Percentiles rank a stretch among this genome's conserved stretches.
phyloP scores from a whole-genome alignment of 2,888 invertebrate species.

The Acrocera orbiculus region DNA sequence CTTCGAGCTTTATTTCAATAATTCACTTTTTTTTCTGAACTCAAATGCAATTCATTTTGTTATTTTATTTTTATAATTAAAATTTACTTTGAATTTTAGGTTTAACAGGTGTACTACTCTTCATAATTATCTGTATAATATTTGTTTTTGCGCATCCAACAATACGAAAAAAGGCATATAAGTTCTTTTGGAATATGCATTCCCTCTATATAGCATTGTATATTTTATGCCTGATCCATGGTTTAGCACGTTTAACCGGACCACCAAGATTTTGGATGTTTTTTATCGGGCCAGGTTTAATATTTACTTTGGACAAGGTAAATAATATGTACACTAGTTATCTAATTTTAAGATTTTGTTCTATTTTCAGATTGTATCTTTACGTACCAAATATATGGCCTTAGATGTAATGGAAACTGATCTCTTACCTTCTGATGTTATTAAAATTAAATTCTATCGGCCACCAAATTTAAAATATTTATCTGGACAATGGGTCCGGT shows the following conservation, averaged over 20 bases:
- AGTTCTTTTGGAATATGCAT: slow-evolving; percentile 91
- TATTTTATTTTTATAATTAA: too few relatives aligned
- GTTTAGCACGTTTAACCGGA: slow-evolving; percentile 77
- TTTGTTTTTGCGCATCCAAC: slow-evolving; percentile 93
- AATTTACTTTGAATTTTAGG: slow-evolving; percentile 34
- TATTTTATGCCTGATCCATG: slow-evolving; percentile 72
- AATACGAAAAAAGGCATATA: slow-evolving; percentile 82
- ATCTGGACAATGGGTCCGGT: slow-evolving; percentile 85
- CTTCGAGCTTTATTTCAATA: too few relatives aligned
- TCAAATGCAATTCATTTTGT: neutral
- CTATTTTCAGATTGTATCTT: slow-evolving; percentile 53
- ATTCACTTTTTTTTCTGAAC: too few relatives aligned
- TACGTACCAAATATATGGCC: slow-evolving; percentile 80
- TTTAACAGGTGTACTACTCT: slow-evolving; percentile 69
- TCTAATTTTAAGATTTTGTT: neutral
- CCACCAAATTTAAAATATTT: slow-evolving; percentile 89
- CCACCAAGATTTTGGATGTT: slow-evolving; percentile 88
- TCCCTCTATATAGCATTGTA: slow-evolving; percentile 76
- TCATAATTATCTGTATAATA: slow-evolving; percentile 83
- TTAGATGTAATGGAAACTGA: slow-evolving; percentile 87
- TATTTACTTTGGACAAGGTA: slow-evolving; percentile 71
- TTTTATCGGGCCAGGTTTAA: slow-evolving; percentile 75
- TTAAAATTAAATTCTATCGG: slow-evolving; percentile 86
- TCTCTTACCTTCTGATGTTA: slow-evolving; percentile 81
- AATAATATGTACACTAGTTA: neutral